Conservation (phyloP, 1,140 invertebrate genomes). For the Drosophila virilis region DNA sequence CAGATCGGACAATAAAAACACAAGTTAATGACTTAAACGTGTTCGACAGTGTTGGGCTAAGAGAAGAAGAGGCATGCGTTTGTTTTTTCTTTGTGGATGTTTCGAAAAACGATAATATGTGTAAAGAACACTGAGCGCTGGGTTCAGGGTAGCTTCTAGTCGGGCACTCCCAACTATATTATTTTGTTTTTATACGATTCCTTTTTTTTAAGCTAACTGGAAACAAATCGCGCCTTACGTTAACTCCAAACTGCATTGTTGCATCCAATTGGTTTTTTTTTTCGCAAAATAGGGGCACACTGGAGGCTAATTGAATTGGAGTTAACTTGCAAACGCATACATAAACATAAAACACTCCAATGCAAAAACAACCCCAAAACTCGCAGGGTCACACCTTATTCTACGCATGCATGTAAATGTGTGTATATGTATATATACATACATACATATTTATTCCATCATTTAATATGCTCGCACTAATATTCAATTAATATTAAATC, state of each 20-base stretch:
- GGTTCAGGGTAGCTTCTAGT: too few species aligned
- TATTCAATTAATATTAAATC: conserved; percentile 39
- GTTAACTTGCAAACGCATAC: neutral
- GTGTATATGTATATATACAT: neutral
- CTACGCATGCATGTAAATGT: neutral
- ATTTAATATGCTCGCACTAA: conserved; percentile 27
- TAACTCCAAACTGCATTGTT: neutral
- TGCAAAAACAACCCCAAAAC: conserved; percentile 6
- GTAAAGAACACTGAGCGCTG: too few species aligned
- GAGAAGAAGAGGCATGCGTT: too few species aligned
- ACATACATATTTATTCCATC: neutral
- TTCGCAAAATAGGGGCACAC: neutral
- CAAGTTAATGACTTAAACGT: too few species aligned
- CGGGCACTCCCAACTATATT: neutral
- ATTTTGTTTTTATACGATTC: neutral
- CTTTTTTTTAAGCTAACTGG: too few species aligned
- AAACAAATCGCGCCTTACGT: too few species aligned
- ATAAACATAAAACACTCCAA: neutral
- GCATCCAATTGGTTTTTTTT: neutral
- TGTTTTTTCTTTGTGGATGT: too few species aligned
- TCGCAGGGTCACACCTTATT: conserved; percentile 15
- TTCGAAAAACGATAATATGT: too few species aligned
- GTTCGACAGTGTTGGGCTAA: too few species aligned
- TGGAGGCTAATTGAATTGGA: neutral
- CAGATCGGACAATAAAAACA: too few species aligned